Base-by-base conservation (phyloP, 1,140 invertebrate genomes). In the Papilio polytes region DNA sequence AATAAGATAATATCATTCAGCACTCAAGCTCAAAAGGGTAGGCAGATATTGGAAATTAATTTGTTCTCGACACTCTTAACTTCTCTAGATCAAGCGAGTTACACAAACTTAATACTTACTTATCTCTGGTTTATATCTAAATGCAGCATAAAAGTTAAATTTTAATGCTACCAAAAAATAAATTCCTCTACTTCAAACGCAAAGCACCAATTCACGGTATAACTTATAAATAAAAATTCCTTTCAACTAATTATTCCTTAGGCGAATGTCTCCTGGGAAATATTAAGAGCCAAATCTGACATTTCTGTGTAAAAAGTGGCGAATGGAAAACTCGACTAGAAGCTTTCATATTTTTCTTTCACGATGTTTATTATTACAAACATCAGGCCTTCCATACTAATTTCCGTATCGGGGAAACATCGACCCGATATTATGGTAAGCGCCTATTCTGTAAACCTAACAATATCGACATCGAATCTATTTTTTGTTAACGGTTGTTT, bases 361-460 rank as follows among this genome's bases (percentile, higher is more conserved):
- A 51, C 59, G 56, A 85, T 86, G 76, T 87, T 84, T 89, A 85
- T 86, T 82, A 85, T 80, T 82, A 81, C 80, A 82, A 82, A 83
- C 82, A 85, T 73, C 84, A 79, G 70, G 48, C 73, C 78, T 77
- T 80, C 81, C 85, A 89, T 88, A 89, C 83, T 88, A 89, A 89
- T 88, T 88, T 89, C 85, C 82, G 83, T 85, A 87, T 86, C 80
- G 83, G 66, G 31, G 76, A 56, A 84, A 46, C 79, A 86, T 84
- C 81, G 83, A 87, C 84, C 81, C 73, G 31, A 73, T 26, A 76
- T 81, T 53, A 82, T 46, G 31, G 26, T 51, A 26, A 74, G 70
- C 63, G 73, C 83, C 36, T 84, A 82, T 88, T 83, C 81, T 81
- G 78, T 80, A 13, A 78, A 46, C 18, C 56, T 44, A 70, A 70